These are phyloP conservation scores for Himantopus leucocephalus DNA, from an alignment of 2,113 vertebrate genomes.

Conservation along the genomic window DNA sequence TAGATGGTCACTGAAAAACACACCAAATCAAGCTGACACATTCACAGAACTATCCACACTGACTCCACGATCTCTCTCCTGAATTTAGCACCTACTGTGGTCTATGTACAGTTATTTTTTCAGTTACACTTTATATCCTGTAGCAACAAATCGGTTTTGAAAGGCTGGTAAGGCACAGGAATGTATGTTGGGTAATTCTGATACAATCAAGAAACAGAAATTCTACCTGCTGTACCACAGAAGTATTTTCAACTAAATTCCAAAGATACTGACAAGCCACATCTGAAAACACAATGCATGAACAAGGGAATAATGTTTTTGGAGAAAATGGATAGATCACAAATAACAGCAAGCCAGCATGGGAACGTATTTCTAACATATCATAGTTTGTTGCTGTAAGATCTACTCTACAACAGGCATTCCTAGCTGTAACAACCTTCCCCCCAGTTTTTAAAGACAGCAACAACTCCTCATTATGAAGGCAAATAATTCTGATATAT, in stretches of 20 bases:
- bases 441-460: background rate
- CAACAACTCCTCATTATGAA: background rate
- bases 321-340: background rate
- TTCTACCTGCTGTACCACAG: background rate
- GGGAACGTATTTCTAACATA: background rate
- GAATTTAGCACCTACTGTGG: background rate
- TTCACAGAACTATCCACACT: background rate
- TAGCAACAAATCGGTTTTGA: background rate
- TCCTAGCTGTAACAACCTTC: background rate
- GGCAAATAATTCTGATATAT: background rate
- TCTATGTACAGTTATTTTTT: background rate
- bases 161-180: background rate
- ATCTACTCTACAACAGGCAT: background rate
- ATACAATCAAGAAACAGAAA: background rate
- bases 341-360: background rate
- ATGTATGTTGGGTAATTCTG: background rate
- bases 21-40: background rate
- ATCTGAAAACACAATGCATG: background rate
- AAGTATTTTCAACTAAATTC: background rate
- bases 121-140: background rate
- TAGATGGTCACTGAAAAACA: background rate
- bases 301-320: background rate
- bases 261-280: background rate
- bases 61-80: background rate
- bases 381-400: background rate